Percentiles rank a stretch among this genome's conserved stretches.
Conservation (phyloP, 2,113 vertebrate genomes). For the Calonectris borealis region DNA sequence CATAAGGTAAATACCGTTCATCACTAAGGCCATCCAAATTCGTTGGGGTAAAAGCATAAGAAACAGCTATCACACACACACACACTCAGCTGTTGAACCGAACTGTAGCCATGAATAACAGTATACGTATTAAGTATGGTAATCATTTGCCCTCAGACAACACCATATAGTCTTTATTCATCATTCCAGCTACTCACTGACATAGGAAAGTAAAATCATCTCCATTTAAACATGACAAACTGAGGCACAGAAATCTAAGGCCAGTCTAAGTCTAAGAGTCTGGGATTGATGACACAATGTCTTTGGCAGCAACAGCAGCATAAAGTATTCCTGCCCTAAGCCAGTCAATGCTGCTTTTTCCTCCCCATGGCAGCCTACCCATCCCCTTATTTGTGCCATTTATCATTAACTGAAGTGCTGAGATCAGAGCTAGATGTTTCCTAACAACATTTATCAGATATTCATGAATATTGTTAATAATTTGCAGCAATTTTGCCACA, state of each 20-base stretch:
- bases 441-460: background rate
- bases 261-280: background rate
- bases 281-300: background rate
- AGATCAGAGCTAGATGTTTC: background rate
- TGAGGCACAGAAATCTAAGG: background rate
- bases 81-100: background rate
- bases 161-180: background rate
- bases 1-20: background rate
- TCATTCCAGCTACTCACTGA: background rate
- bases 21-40: background rate
- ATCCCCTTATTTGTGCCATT: background rate
- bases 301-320: background rate
- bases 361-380: background rate
- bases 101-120: background rate
- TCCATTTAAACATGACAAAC: background rate
- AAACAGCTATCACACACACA: background rate
- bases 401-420: background rate
- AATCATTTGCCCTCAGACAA: background rate
- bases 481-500: background rate
- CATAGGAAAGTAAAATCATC: background rate
- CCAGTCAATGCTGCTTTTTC: background rate
- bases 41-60: background rate
- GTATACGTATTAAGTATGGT: background rate
- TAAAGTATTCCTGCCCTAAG: background rate
- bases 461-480: background rate